Evolutionary conservation across 1,140 invertebrate genomes (phyloP).

Genomic region (Chlorops oryzae): DNA sequence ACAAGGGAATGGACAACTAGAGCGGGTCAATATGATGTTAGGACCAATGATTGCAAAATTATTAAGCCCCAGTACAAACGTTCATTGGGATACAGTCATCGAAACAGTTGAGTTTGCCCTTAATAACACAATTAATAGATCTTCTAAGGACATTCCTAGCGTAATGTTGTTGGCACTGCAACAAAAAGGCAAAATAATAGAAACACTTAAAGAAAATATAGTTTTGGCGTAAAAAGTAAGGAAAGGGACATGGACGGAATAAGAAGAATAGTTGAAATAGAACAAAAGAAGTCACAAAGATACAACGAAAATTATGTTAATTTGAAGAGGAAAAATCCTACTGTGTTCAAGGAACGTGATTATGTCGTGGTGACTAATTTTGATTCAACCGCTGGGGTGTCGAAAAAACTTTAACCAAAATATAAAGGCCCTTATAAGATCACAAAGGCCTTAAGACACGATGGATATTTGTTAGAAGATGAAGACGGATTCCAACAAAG

Average conservation of each 20-base stretch:
- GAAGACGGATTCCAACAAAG: too few relatives aligned
- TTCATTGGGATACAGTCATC: neutral
- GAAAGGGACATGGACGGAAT: constrained; percentile 12
- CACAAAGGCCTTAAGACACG: too few relatives aligned
- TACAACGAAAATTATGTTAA: neutral
- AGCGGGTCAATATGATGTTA: too few relatives aligned
- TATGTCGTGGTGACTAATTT: neutral
- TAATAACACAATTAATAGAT: neutral
- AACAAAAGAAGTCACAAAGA: neutral
- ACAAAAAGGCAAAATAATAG: too few relatives aligned
- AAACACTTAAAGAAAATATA: neutral
- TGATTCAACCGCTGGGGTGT: neutral
- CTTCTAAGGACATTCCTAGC: neutral
- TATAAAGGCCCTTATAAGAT: neutral
- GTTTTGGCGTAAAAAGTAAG: constrained; percentile 15
- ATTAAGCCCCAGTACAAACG: too few relatives aligned
- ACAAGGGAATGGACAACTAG: too few relatives aligned
- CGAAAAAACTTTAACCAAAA: neutral
- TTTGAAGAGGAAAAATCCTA: neutral
- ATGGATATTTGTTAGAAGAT: too few relatives aligned
- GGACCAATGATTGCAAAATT: too few relatives aligned
- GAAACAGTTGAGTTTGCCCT: neutral
- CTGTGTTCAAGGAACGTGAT: neutral
- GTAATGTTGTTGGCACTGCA: neutral
- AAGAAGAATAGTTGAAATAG: neutral